A percentile compares a stretch with the other conserved stretches of the same genome.
phyloP scores from a whole-genome alignment of 2,888 invertebrate genomes.

The Parascotia fuliginaria region DNA sequence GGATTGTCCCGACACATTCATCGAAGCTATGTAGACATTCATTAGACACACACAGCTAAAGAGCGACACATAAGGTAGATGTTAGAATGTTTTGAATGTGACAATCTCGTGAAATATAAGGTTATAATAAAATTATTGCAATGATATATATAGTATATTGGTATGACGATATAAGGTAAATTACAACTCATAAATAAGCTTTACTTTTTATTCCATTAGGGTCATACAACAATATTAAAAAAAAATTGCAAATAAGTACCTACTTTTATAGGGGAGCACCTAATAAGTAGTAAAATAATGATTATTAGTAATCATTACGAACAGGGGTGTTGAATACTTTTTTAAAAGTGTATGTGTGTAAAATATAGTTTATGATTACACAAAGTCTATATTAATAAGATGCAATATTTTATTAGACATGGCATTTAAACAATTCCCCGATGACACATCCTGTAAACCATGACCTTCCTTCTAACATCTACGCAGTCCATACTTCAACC shows the following conservation, averaged over 20 bases:
- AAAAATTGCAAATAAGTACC: no score
- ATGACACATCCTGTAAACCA: slow-evolving; percentile 46
- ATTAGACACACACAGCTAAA: slow-evolving; percentile 61
- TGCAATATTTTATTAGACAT: neutral
- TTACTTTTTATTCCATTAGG: no score
- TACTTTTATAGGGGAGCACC: no score
- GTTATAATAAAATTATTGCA: neutral
- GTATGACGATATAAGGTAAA: no score
- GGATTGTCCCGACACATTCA: slow-evolving; percentile 57
- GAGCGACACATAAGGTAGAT: slow-evolving; percentile 36
- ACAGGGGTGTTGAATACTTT: no score
- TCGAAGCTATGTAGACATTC: slow-evolving; percentile 69
- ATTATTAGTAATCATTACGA: no score
- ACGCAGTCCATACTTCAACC: slow-evolving; percentile 74
- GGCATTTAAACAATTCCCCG: slow-evolving; percentile 13
- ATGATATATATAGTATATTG: neutral
- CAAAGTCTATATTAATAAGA: no score
- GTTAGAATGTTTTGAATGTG: slow-evolving; percentile 26
- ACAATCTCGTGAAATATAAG: neutral
- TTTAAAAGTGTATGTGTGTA: no score
- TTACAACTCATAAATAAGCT: no score
- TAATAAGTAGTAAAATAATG: no score
- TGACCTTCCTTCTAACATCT: slow-evolving; percentile 53
- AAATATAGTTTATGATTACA: no score
- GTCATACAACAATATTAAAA: no score